phyloP scores from a whole-genome alignment of 1,140 invertebrate genomes.

The Bemisia tabaci region DNA sequence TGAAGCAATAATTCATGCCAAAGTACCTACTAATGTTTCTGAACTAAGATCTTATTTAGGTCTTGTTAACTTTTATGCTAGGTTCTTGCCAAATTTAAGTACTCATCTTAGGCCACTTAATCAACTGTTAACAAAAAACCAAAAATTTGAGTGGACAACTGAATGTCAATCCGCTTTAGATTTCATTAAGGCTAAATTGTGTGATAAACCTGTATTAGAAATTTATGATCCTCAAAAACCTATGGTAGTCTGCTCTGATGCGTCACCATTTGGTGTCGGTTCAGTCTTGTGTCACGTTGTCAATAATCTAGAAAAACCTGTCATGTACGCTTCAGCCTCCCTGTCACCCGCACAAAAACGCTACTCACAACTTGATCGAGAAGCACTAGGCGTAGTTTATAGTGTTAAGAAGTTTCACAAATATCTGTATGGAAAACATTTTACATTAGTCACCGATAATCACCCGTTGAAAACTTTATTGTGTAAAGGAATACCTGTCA shows the following conservation, averaged over 20 bases:
- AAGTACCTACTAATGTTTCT: constrained; percentile 24
- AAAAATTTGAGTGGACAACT: constrained; percentile 14
- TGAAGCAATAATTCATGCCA: constrained; percentile 25
- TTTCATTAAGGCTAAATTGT: constrained; percentile 14
- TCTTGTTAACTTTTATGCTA: constrained; percentile 17
- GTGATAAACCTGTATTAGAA: constrained; percentile 17
- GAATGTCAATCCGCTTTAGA: constrained; percentile 16
- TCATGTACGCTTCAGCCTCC: constrained; percentile 28
- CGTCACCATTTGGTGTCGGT: constrained; percentile 26
- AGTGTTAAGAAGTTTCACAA: constrained; percentile 30
- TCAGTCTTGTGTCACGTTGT: constrained; percentile 26
- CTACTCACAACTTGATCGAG: constrained; percentile 34
- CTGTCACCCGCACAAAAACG: constrained; percentile 24
- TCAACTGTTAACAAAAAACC: constrained; percentile 14
- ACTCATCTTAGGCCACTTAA: constrained; percentile 14
- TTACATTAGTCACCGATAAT: constrained; percentile 13
- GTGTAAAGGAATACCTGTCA: no score
- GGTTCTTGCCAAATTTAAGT: constrained; percentile 14
- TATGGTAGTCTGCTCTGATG: constrained; percentile 26
- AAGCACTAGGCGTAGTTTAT: constrained; percentile 32
- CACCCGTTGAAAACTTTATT: constrained; percentile 12
- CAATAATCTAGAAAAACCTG: constrained; percentile 23
- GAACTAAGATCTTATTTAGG: constrained; percentile 18
- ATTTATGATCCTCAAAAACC: constrained; percentile 23
- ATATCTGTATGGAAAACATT: constrained; percentile 17